A percentile compares a stretch with the other conserved stretches of the same genome.
Evolutionary conservation across 2,888 invertebrate species (phyloP).

Genomic region (Scrobipalpa costella): DNA sequence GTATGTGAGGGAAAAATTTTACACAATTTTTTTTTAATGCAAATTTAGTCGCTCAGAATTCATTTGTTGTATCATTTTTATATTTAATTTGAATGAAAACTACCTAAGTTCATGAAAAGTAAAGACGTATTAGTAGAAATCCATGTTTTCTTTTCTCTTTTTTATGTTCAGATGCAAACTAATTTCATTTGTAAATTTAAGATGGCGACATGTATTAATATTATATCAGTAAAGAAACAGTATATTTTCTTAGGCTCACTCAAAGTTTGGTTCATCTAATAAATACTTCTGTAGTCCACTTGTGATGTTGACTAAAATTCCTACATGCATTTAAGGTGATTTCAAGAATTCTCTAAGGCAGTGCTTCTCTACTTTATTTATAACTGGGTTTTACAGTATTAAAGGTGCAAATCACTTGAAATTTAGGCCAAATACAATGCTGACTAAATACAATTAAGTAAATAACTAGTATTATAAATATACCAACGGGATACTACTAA

Average conservation of each 20-base stretch:
- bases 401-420: not conserved
- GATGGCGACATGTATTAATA: too few relatives aligned
- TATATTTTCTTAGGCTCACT: not conserved
- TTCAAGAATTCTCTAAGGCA: slow-evolving; percentile 43
- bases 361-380: slow-evolving; percentile 33
- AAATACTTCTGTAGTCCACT: not conserved
- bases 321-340: slow-evolving; percentile 52
- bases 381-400: not conserved
- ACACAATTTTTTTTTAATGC: not conserved
- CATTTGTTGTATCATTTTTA: too few relatives aligned
- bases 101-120: too few relatives aligned
- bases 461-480: not conserved
- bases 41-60: too few relatives aligned
- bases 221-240: not conserved
- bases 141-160: not conserved
- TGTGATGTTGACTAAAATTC: slow-evolving; percentile 36
- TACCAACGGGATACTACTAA: too few relatives aligned
- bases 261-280: not conserved
- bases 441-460: not conserved
- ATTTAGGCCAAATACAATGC: not conserved
- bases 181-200: too few relatives aligned
- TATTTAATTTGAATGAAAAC: too few relatives aligned
- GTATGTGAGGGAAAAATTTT: not conserved
- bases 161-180: not conserved
- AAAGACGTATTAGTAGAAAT: too few relatives aligned